Conservation (phyloP, 2,113 vertebrate species). For the Trachemys scripta region DNA sequence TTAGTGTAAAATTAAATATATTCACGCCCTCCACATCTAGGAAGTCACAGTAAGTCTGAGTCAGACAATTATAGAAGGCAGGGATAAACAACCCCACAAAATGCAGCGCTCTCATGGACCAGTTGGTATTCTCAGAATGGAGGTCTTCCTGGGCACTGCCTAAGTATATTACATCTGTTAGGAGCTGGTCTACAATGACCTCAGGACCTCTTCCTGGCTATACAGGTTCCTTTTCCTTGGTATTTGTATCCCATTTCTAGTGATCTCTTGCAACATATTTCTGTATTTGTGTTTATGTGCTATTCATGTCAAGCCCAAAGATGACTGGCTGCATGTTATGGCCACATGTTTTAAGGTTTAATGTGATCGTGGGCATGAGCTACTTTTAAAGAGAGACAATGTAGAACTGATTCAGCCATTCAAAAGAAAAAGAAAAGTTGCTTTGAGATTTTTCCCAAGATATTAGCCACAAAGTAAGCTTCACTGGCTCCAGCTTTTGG, state of each 20-base stretch:
- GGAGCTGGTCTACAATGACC: background rate
- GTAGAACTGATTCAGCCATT: background rate
- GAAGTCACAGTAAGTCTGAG: background rate
- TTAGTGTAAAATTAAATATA: background rate
- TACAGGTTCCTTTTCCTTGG: background rate
- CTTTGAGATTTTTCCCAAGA: conserved; percentile 3
- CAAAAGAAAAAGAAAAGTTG: rapidly evolving
- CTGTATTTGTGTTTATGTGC: rapidly evolving
- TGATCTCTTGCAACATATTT: rapidly evolving
- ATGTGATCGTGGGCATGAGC: background rate
- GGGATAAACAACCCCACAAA: background rate
- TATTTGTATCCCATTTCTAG: background rate
- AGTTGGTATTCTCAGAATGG: background rate
- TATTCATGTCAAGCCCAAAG: background rate
- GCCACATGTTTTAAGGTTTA: background rate
- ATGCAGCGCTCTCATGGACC: rapidly evolving
- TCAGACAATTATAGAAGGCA: rapidly evolving
- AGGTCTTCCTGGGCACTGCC: too few relatives aligned
- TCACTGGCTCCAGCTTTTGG: background rate
- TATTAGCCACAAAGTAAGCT: background rate
- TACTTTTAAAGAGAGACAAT: background rate
- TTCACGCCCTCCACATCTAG: rapidly evolving
- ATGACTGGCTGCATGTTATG: background rate
- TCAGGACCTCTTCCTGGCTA: background rate
- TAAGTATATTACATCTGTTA: background rate